Percentiles rank a stretch among this genome's conserved stretches.
Evolutionary conservation across 2,113 vertebrate species (phyloP).

Genomic region (Peromyscus leucopus): DNA sequence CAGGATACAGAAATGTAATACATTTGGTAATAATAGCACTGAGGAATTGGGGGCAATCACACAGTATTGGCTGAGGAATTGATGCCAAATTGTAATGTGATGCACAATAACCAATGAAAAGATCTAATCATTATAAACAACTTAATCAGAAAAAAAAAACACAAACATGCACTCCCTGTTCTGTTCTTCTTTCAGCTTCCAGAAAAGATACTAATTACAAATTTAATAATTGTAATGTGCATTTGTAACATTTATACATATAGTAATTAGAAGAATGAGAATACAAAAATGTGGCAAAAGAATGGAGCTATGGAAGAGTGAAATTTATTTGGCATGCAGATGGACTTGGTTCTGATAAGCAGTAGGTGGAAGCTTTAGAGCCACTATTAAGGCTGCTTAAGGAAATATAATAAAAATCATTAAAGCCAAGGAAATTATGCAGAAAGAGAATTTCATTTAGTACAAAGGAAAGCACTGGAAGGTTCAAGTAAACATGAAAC

Average conservation of each 20-base stretch:
- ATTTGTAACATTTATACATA: background rate
- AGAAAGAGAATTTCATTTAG: background rate
- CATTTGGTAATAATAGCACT: background rate
- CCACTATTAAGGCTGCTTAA: background rate
- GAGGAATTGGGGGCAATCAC: background rate
- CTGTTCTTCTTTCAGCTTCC: background rate
- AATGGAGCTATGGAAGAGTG: background rate
- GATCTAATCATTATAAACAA: conserved; percentile 10
- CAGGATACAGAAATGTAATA: background rate
- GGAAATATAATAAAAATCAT: background rate
- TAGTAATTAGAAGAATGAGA: background rate
- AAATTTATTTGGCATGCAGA: background rate
- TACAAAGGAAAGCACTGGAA: background rate
- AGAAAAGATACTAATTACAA: background rate
- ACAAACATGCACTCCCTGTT: background rate
- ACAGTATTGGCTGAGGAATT: background rate
- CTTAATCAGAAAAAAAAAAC: background rate
- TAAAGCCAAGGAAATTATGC: background rate
- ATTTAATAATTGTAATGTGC: background rate
- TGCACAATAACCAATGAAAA: background rate
- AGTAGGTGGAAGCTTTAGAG: background rate
- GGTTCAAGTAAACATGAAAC: background rate
- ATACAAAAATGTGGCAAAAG: background rate
- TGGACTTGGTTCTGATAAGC: background rate
- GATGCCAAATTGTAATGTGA: background rate